Evolutionary conservation across 2,888 invertebrate species (phyloP), one percentile per base, ranked within the genome.

Genomic region (Campoplex capitator): DNA sequence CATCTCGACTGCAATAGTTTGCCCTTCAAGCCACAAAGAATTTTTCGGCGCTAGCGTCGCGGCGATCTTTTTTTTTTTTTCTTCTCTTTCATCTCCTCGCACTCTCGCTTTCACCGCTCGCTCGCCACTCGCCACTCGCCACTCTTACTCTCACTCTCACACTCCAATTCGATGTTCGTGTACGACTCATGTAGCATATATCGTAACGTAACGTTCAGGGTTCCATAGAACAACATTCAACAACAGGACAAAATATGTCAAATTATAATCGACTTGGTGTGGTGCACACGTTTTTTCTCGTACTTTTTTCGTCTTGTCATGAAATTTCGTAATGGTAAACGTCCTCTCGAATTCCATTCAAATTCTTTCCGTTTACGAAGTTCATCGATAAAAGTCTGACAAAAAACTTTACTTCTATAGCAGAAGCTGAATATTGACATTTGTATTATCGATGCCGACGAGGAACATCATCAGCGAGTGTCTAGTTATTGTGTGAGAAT

Each of bases 261-360:
- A 42, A 45, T 13, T 81, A 73, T 81, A 62, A 23, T 81, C 54
- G 23, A 35, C 73, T 4, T 62, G 62, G 58, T 71, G 70, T n/a
- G 51, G 58, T 65, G 83, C 83, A 68, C 76, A 84, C 74, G 83
- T 65, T n/a, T 58, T 65, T 32, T 13, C n/a, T 81, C 28, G 65
- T n/a, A 51, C 54, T 32, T 6, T n/a, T 81, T 42, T 62, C 56
- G 76, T 74, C 58, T 74, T 84, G 86, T 84, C 84, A 86, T 86
- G 86, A 81, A 77, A 82, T 81, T 42, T n/a, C 13, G 11, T 13
- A n/a, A 74, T 70, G 68, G 62, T 77, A 48, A 71, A 77, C 70
- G 58, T 84, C 68, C 38, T 38, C 13, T 38, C 13, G 23, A 28
- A 67, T 28, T 54, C 45, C 51, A 38, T 18, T 48, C 8, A 71